phyloP scores from a whole-genome alignment of 2,888 invertebrate species.

The Odontomyia ornata region DNA sequence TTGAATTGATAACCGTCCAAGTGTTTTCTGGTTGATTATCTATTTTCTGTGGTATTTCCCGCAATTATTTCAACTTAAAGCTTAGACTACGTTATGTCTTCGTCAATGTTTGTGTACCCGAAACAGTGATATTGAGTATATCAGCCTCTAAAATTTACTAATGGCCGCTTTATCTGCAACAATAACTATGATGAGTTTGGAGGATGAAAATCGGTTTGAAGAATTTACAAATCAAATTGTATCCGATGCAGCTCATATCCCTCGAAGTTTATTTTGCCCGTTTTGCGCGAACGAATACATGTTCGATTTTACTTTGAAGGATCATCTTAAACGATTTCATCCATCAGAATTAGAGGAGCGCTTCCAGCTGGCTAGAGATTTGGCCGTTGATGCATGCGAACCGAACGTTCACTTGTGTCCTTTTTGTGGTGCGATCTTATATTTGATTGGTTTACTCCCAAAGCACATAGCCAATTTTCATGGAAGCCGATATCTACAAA shows the following conservation, averaged over 20 bases:
- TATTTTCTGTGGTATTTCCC: neutral
- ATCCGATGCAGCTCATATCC: conserved; percentile 44
- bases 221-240: conserved; percentile 16
- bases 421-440: conserved; percentile 51
- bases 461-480: conserved; percentile 51
- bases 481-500: conserved; percentile 46
- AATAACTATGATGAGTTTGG: too few relatives aligned
- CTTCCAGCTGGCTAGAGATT: conserved; percentile 14
- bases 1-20: neutral
- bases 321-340: conserved; percentile 51
- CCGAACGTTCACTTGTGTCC: conserved; percentile 46
- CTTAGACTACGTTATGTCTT: neutral
- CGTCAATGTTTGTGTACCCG: neutral
- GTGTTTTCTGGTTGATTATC: neutral
- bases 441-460: conserved; percentile 46
- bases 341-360: conserved; percentile 41
- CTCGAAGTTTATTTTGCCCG: conserved; percentile 51
- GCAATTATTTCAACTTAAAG: too few relatives aligned
- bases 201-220: neutral
- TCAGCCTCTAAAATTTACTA: too few relatives aligned
- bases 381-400: neutral
- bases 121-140: neutral
- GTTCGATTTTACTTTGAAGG: conserved; percentile 52
- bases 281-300: conserved; percentile 52
- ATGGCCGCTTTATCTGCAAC: too few relatives aligned